Percentiles rank a stretch among this genome's conserved stretches.
Evolutionary conservation across 2,888 invertebrate species (phyloP).

Genomic region (Cerastis rubricosa): DNA sequence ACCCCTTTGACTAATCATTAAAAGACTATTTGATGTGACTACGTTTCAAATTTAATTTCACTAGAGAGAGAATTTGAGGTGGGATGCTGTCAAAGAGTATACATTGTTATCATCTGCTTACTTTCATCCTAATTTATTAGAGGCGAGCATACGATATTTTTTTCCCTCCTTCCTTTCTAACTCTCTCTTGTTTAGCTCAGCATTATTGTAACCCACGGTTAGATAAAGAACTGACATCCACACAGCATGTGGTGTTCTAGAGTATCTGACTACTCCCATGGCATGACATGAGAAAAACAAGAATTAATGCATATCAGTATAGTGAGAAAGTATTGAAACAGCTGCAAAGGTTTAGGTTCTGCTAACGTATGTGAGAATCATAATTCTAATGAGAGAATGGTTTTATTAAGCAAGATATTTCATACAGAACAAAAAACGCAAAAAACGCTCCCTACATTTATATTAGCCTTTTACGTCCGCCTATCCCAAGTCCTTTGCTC

Average conservation of each 20-base stretch:
- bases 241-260: not conserved
- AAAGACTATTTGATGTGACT: not conserved
- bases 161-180: not conserved
- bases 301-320: not conserved
- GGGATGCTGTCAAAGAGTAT: not conserved
- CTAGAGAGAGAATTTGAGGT: too few relatives aligned
- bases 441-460: not conserved
- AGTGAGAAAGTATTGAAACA: too few relatives aligned
- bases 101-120: not conserved
- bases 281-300: not conserved
- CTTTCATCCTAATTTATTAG: not conserved
- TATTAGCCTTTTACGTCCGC: not conserved
- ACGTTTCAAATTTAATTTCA: conserved; percentile 7
- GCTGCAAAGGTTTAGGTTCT: too few relatives aligned
- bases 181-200: not conserved
- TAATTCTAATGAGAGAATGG: not conserved
- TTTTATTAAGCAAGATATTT: not conserved
- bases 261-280: not conserved
- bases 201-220: not conserved
- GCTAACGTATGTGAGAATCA: not conserved
- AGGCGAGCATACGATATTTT: not conserved
- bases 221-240: not conserved
- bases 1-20: conserved; percentile 10
- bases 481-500: not conserved
- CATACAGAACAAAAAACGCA: not conserved